These are phyloP conservation scores for Thalassoma bifasciatum DNA, from an alignment of 2,113 vertebrate species.

Conservation along the genomic window DNA sequence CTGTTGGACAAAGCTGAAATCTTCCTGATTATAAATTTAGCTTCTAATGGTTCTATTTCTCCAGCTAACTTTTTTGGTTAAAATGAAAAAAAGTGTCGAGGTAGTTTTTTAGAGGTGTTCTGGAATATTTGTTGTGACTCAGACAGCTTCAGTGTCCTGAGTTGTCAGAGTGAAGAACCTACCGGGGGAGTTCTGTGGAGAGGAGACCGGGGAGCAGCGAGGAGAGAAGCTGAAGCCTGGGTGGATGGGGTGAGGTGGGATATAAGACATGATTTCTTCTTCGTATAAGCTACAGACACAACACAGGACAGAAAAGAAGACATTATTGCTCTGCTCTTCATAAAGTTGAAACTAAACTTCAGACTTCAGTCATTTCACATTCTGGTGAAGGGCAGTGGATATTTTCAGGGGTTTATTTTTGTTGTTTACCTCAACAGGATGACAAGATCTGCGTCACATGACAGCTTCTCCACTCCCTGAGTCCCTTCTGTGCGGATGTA, in stretches of 20 bases:
- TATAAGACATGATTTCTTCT: conserved; percentile 97
- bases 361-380: background rate
- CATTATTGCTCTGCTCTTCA: background rate
- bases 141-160: background rate
- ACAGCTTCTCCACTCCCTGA: conserved; percentile 94
- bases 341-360: background rate
- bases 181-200: conserved; percentile 98
- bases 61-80: no score
- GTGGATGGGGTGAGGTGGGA: conserved; percentile 91
- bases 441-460: conserved; percentile 97
- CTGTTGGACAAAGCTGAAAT: background rate
- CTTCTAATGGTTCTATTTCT: no score
- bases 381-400: background rate
- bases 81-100: no score
- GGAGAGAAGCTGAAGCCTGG: conserved; percentile 95
- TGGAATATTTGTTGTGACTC: background rate
- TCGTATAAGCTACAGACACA: conserved; percentile 90
- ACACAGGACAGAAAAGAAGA: background rate
- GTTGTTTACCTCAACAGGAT: conserved; percentile 92
- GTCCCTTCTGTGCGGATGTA: conserved; percentile 96
- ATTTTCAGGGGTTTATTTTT: background rate
- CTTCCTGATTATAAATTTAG: background rate
- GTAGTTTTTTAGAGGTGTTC: no score
- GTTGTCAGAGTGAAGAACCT: conserved; percentile 21
- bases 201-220: conserved; percentile 94